phyloP scores from a whole-genome alignment of 2,888 invertebrate genomes.

The Caenorhabditis sp. region DNA sequence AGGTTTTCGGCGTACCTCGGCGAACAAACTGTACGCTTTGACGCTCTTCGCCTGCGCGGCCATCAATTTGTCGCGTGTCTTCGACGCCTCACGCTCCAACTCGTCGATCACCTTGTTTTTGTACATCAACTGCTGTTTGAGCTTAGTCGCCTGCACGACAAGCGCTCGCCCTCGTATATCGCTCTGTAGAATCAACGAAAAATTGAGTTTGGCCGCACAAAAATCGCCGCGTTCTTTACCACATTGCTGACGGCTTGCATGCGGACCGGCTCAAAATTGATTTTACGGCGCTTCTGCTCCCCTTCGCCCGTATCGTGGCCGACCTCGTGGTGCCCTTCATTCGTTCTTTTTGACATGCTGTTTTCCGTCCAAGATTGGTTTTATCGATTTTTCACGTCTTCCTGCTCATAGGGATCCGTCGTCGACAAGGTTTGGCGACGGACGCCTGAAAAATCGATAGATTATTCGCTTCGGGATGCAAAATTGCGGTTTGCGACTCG shows the following conservation, averaged over 20 bases:
- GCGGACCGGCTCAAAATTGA: conserved; percentile 75
- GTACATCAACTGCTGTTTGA: conserved; percentile 89
- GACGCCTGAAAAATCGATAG: not conserved
- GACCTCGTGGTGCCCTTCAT: too few species aligned
- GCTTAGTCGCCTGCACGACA: conserved; percentile 93
- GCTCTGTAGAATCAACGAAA: conserved; percentile 67
- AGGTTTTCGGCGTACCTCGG: conserved; percentile 96
- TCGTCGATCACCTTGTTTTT: conserved; percentile 91
- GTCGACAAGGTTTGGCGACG: not conserved
- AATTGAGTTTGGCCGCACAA: not conserved
- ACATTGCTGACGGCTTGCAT: conserved; percentile 71
- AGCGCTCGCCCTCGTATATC: conserved; percentile 67
- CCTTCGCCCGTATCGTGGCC: too few species aligned
- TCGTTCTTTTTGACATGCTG: too few species aligned
- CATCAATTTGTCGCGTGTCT: conserved; percentile 90
- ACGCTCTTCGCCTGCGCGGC: conserved; percentile 94
- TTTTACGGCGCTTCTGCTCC: conserved; percentile 45
- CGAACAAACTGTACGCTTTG: conserved; percentile 91
- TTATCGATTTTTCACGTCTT: not conserved
- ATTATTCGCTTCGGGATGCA: not conserved
- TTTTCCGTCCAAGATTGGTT: too few species aligned
- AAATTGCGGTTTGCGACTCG: not conserved
- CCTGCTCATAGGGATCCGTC: too few species aligned
- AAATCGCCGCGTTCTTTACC: conserved; percentile 48
- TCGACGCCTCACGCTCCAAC: conserved; percentile 91